Evolutionary conservation across 1,140 invertebrate species (phyloP).

Genomic region (Drosophila nasuta): DNA sequence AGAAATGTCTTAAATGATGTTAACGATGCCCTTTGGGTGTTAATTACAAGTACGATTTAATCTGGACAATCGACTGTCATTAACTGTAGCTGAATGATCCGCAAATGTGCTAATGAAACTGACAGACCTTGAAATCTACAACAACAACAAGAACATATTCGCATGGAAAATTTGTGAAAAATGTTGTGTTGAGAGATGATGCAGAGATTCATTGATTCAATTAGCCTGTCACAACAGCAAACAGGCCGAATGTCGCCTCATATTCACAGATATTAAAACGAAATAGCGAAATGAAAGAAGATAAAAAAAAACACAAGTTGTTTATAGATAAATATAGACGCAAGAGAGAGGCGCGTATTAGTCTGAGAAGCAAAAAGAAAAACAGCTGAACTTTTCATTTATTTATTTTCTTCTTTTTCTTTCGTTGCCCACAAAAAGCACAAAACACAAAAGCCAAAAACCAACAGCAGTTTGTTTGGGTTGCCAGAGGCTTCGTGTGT

Average conservation of each 20-base stretch:
- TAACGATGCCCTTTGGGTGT: conserved; percentile 82
- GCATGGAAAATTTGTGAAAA: conserved; percentile 48
- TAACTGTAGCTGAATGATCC: conserved; percentile 72
- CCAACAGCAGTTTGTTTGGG: conserved; percentile 1
- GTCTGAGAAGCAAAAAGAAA: conserved; percentile 30
- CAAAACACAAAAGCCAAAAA: conserved; percentile 35
- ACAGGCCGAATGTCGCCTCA: conserved; percentile 49
- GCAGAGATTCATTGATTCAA: conserved; percentile 65
- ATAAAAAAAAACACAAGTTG: conserved; percentile 38
- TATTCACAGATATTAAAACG: neutral
- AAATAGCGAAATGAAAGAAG: conserved; percentile 5
- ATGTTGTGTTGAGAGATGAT: conserved; percentile 19
- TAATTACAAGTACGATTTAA: conserved; percentile 78
- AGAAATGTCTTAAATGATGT: conserved; percentile 74
- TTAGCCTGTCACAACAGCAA: conserved; percentile 58
- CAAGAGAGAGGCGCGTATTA: conserved; percentile 27
- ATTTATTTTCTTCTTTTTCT: conserved; percentile 3
- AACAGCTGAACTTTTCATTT: conserved; percentile 3
- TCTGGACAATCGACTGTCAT: conserved; percentile 79
- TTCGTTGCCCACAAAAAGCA: conserved; percentile 18
- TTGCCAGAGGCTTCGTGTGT: no score
- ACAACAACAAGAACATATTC: conserved; percentile 17
- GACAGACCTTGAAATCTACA: conserved; percentile 60
- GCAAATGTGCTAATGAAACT: conserved; percentile 72
- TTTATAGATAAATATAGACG: conserved; percentile 77